Base-by-base conservation (phyloP, 1,140 invertebrate genomes). In the Pseudomyrmex cubaensis region DNA sequence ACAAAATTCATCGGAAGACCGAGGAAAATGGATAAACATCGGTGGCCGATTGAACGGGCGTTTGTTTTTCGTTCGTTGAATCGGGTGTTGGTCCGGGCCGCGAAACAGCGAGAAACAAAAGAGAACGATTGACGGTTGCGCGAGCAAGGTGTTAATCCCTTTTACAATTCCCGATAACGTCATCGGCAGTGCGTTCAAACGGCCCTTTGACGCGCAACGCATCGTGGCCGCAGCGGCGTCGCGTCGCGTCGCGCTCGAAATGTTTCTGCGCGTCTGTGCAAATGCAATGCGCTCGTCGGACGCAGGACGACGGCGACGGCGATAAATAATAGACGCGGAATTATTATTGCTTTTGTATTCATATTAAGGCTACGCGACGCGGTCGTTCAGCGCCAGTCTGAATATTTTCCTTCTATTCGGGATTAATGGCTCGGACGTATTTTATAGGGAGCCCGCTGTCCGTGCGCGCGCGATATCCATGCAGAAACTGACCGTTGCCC, bases 341-440 rank as follows among this genome's bases (percentile, higher is more conserved):
- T 89, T 87, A 89, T 89, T 35, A 89, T 92, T 86, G 90, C 92
- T 93, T 94, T 94, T 93, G 91, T 93, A 94, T 94, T 94, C 93
- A 93, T 93, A 94, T 93, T 94, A 93, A 94, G 91, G 91, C 66
- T 74, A 88, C 75, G 74, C 83, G 64, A 44, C 90, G 91, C 61
- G 91, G 92, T 93, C 92, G 90, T 93, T 94, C 91, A 92, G 85
- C 87, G 88, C 87, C 82, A 87, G 88, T 56, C 90, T 75, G 93
- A 94, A 94, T 94, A 93, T 94, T 94, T 94, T 94, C 89, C 90
- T 94, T 92, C 92, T 91, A 94, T 94, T 94, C 92, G 93, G 93
- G 91, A 94, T 94, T 94, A 94, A 94, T 94, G 93, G 93, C 91
- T 94, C 85, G 93, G 90, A 94, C 91, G 91, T 93, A 94, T 93